Evolutionary conservation across 2,888 invertebrate genomes (phyloP).

Genomic region (Cryptus armator): DNA sequence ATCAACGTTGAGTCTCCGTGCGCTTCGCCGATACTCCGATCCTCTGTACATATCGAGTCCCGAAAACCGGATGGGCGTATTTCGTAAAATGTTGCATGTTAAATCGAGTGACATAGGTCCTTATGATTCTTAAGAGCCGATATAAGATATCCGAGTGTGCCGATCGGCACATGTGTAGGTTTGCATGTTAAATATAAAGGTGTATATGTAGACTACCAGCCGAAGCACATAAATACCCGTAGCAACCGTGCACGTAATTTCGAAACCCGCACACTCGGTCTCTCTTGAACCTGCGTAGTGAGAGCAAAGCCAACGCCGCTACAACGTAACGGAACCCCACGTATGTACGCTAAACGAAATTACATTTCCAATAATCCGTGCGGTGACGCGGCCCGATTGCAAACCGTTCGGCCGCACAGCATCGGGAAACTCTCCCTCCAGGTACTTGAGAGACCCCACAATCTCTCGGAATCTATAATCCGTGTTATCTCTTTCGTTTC

Average conservation of each 20-base stretch:
- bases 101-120: no score
- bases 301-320: background rate
- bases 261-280: constrained; percentile 27
- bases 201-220: background rate
- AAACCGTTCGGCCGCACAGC: constrained; percentile 62
- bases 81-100: no score
- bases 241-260: constrained; percentile 50
- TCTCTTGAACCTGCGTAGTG: background rate
- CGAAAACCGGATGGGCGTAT: no score
- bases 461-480: constrained; percentile 22
- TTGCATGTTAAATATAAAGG: background rate
- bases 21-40: background rate
- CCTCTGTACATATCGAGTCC: background rate
- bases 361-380: constrained; percentile 75
- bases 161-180: background rate
- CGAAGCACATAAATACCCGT: constrained; percentile 16
- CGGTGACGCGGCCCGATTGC: constrained; percentile 66
- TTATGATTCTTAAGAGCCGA: no score
- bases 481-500: background rate
- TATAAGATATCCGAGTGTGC: background rate
- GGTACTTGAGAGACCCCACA: background rate
- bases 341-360: constrained; percentile 68
- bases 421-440: constrained; percentile 1
- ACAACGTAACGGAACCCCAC: constrained; percentile 15
- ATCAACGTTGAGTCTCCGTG: constrained; percentile 13